These are phyloP conservation scores for Synanthedon vespiformis DNA, from an alignment of 2,888 invertebrate genomes.

Conservation along the genomic window DNA sequence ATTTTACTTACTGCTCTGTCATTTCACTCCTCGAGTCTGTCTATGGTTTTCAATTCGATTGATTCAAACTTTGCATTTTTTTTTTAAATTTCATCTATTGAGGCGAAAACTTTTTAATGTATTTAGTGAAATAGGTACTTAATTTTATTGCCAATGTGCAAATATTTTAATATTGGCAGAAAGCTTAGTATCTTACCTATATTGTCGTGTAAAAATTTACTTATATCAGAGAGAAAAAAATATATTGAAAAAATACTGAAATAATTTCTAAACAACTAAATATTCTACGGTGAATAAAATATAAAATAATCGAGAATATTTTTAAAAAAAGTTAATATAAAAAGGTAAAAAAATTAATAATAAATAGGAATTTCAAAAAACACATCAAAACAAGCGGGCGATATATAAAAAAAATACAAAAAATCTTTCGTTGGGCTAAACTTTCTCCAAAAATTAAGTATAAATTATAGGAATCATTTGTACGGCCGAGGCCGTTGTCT, in stretches of 20 bases:
- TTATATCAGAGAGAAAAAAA: constrained; percentile 17
- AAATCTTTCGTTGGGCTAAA: constrained; percentile 16
- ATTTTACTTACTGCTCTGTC: too few species aligned
- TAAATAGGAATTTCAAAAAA: constrained; percentile 52
- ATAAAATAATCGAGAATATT: constrained; percentile 18
- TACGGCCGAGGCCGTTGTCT: constrained; percentile 29
- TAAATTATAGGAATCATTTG: constrained; percentile 40
- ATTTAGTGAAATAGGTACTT: neutral
- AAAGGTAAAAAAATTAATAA: constrained; percentile 51
- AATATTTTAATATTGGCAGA: constrained; percentile 31
- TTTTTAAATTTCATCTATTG: too few species aligned
- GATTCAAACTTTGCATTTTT: too few species aligned
- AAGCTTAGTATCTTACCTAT: constrained; percentile 25
- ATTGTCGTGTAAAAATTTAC: constrained; percentile 30
- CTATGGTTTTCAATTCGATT: too few species aligned
- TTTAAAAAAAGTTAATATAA: constrained; percentile 52
- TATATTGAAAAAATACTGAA: constrained; percentile 37
- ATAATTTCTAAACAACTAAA: constrained; percentile 26
- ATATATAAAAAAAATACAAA: constrained; percentile 30
- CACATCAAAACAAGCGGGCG: constrained; percentile 51
- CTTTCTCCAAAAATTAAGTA: constrained; percentile 35
- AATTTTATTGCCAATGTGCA: constrained; percentile 47
- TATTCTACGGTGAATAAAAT: constrained; percentile 23
- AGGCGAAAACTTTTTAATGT: neutral
- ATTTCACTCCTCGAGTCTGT: too few species aligned